Evolutionary conservation across 1,140 invertebrate species (phyloP).

Genomic region (Pinna nobilis): DNA sequence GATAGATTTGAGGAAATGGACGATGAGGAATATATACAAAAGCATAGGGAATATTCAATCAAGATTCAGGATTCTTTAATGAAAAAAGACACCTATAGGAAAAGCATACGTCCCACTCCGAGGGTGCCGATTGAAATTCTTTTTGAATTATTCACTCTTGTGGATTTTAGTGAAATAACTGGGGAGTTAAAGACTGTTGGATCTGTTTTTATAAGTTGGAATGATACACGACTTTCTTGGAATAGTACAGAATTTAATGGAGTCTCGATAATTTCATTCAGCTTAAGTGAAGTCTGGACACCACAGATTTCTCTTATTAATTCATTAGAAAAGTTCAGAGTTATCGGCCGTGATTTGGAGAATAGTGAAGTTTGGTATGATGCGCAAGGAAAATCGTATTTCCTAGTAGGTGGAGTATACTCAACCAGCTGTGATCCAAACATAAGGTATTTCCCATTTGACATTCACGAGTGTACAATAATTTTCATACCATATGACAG

Average conservation of each 20-base stretch:
- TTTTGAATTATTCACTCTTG: conserved; percentile 14
- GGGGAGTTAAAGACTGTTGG: neutral
- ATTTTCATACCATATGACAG: conserved; percentile 10
- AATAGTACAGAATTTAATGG: neutral
- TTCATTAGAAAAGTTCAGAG: conserved; percentile 1
- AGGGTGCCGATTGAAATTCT: neutral
- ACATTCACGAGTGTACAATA: conserved; percentile 6
- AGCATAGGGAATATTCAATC: no score
- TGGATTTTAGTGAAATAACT: neutral
- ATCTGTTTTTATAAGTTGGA: neutral
- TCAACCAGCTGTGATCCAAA: conserved; percentile 7
- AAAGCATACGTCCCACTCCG: neutral
- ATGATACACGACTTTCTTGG: neutral
- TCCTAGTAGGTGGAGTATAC: neutral
- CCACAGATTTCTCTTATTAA: conserved; percentile 7
- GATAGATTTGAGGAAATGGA: no score
- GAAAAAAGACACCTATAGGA: conserved; percentile 10
- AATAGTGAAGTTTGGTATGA: neutral
- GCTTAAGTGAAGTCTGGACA: neutral
- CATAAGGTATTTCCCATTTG: conserved; percentile 15
- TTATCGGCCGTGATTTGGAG: neutral
- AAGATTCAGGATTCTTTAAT: conserved; percentile 1
- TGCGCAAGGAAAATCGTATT: neutral
- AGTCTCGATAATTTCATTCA: neutral
- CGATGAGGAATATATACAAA: no score